Evolutionary conservation across 2,113 vertebrate genomes (phyloP).

Genomic region (Erinaceus europaeus): DNA sequence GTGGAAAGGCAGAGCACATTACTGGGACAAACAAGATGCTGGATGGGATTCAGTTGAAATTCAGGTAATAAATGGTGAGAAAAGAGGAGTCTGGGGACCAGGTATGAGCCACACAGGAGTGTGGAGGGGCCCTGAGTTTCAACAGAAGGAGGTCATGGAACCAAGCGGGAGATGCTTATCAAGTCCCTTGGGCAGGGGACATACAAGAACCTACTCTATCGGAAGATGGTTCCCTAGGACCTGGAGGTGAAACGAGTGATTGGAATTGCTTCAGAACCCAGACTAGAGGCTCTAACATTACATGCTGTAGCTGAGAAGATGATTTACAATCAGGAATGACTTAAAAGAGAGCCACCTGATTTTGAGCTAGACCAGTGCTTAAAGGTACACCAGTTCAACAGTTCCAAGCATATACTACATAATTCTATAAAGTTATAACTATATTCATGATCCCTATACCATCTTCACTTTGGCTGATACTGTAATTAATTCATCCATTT

Average conservation of each 20-base stretch:
- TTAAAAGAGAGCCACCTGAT: neutral
- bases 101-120: neutral
- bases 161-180: too few relatives aligned
- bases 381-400: neutral
- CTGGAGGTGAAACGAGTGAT: too few relatives aligned
- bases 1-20: rapidly evolving
- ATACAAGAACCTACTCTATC: neutral
- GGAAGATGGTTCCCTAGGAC: neutral
- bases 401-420: too few relatives aligned
- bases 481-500: too few relatives aligned
- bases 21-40: neutral
- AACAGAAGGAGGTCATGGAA: too few relatives aligned
- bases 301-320: neutral
- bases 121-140: too few relatives aligned
- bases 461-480: too few relatives aligned
- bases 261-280: neutral
- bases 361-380: neutral
- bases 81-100: neutral
- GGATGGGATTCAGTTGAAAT: neutral
- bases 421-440: too few relatives aligned
- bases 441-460: too few relatives aligned
- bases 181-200: too few relatives aligned
- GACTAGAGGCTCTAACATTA: neutral
- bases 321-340: neutral
- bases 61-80: too few relatives aligned